Evolutionary conservation across 2,797 vertebrate genomes (phyloP), one percentile per base, ranked within the genome.

Genomic region (Micropoecilia bifurca): DNA sequence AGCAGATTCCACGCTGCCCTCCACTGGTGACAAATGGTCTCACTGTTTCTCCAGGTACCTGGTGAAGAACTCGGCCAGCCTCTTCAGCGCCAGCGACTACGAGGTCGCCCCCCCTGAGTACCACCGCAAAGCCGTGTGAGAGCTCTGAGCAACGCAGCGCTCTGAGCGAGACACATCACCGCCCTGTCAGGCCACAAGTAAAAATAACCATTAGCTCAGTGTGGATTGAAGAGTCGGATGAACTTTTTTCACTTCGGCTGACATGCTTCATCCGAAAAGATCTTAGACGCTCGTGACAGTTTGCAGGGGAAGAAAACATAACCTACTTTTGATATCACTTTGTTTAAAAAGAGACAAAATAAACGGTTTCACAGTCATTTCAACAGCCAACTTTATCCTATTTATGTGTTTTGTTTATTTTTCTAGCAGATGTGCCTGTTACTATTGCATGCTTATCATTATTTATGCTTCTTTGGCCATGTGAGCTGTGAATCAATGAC

Each of bases 31-130:
- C 50, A 12, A 2, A 33, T 33, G 18, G 0, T 73, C 55, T 57
- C 73, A 48, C 61, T 3, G 68, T 6, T 79, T 57, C 78, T 78
- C 1, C 76, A 99, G 98, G 89, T 99, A 99, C 83, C 94, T 99
- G 91, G 97, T 98, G 0, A 99, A 99, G 95, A 98, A 99, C 78
- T 97, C 96, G 25, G 96, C 97, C 0, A 93, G 96, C 0, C 83
- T 99, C 79, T 98, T 99, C 77, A 98, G 94, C 66, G 97, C 97
- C 94, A 97, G 94, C 4, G 97, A 99, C 91, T 99, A 99, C 0
- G 98, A 99, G 90, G 98, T 99, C 3, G 98, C 97, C 0, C 98
- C 98, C 25, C 97, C 98, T 0, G 98, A 99, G 91, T 99, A 99
- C 80, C 98, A 99, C 83, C 96, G 97, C 79, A 99, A 99, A 79